phyloP scores from a whole-genome alignment of 2,797 vertebrate species.

The Lemur catta region DNA sequence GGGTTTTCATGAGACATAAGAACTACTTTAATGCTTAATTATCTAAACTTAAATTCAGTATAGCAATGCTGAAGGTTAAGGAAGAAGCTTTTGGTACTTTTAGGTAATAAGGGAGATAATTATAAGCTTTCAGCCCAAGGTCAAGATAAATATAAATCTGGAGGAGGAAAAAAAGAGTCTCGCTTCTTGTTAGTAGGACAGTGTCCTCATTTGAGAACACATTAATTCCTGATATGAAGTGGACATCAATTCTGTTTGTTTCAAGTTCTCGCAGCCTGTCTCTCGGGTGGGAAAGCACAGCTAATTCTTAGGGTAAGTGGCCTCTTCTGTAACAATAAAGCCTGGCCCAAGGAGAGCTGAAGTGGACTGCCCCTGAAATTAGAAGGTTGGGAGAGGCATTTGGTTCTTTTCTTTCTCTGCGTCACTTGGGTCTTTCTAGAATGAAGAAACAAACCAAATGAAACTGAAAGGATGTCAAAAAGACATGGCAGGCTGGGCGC shows the following conservation, averaged over 20 bases:
- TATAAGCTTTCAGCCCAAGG: constrained; percentile 11
- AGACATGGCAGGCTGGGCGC: too few species aligned
- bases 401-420: neutral
- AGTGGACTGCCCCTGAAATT: rapidly evolving
- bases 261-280: neutral
- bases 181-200: neutral
- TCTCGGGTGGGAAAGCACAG: neutral
- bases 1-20: neutral
- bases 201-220: neutral
- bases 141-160: constrained; percentile 41
- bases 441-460: neutral
- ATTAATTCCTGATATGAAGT: neutral
- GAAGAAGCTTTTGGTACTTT: neutral
- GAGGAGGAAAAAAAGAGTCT: neutral
- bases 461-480: neutral
- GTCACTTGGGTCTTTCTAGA: neutral
- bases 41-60: constrained; percentile 19
- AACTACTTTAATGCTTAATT: neutral
- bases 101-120: neutral
- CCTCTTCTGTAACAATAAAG: neutral
- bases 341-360: neutral
- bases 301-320: neutral
- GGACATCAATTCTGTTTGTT: neutral
- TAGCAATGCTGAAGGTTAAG: neutral
- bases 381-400: neutral